These are phyloP conservation scores for Lepidotrigona ventralis DNA, from an alignment of 1,140 invertebrate genomes.

Conservation along the genomic window DNA sequence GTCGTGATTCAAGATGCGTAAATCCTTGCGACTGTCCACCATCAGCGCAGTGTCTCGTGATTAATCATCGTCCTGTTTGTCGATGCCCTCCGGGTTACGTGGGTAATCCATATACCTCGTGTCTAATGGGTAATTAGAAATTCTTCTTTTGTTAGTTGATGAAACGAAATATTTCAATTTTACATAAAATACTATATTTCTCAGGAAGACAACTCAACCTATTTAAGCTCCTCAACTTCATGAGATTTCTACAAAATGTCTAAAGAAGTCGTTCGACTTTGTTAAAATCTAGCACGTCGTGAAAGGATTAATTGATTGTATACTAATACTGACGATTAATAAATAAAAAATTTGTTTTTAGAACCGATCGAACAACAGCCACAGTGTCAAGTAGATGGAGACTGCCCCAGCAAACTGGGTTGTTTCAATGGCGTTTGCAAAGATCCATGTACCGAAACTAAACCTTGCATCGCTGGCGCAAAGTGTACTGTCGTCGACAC, in stretches of 20 bases:
- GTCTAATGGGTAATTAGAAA: conserved; percentile 81
- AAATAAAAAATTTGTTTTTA: conserved; percentile 60
- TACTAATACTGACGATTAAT: neutral
- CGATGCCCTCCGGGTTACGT: conserved; percentile 90
- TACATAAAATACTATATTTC: too few species aligned
- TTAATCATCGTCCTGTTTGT: conserved; percentile 88
- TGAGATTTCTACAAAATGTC: too few species aligned
- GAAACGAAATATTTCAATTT: too few species aligned
- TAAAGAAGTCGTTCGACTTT: too few species aligned
- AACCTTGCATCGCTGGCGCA: conserved; percentile 90
- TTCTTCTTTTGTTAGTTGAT: neutral
- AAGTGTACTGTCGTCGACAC: conserved; percentile 91
- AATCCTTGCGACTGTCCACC: conserved; percentile 89
- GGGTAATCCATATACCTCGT: conserved; percentile 88
- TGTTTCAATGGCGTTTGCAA: conserved; percentile 90
- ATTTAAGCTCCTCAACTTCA: too few species aligned
- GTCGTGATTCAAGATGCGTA: conserved; percentile 87
- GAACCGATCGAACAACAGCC: conserved; percentile 81
- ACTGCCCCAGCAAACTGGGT: conserved; percentile 91
- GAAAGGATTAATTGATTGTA: too few species aligned
- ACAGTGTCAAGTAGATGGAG: conserved; percentile 90
- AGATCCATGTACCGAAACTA: conserved; percentile 89
- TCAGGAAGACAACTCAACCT: too few species aligned
- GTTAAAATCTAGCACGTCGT: neutral
- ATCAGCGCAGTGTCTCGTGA: conserved; percentile 88